Base-by-base conservation (phyloP, 1,140 invertebrate species). In the Ostrea edulis region DNA sequence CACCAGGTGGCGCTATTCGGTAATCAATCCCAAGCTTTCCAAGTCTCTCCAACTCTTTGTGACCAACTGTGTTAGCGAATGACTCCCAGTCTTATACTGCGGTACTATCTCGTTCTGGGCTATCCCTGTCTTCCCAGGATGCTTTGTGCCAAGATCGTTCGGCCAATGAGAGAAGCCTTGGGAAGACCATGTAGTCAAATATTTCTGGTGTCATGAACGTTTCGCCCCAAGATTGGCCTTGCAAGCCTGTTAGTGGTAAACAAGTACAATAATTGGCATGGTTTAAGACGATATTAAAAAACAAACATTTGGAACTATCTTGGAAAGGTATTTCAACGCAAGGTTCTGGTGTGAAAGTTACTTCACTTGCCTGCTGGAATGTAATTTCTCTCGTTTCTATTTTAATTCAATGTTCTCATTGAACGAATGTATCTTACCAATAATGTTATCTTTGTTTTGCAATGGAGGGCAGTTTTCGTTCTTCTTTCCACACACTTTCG, bases 81-180 rank as follows among this genome's bases (percentile, higher is more conserved):
- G 55, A 55, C 71, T 89, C 86, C 94, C 94, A 95, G 83, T 95
- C 93, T 0, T 44, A 25, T n/a, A 77, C 81, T 65, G 84, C 90
- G 8, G 52, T 20, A 0, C 8, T 17, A 22, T 91, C 87, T 25
- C 90, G 62, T 55, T 84, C 53, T 0, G 44, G 84, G 54, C 89
- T 87, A 0, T 85, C 84, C 9, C 68, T 77, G 11, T 17, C 77
- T 89, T 94, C 93, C 93, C 93, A 94, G 22, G 87, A 14, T 58
- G 94, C 93, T 82, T 92, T 85, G 87, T 94, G 93, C 94, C 94
- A 94, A 2, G 93, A 91, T 25, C 94, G 87, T 85, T 94, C 94
- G 11, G 94, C 93, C 51, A 94, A 25, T 58, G 93, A 92, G n/a
- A 94, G 65, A 25, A 94, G 29, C 62, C 93, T 88, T 12, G 94